Conservation (phyloP, 2,797 vertebrate genomes). For the Columba guinea region DNA sequence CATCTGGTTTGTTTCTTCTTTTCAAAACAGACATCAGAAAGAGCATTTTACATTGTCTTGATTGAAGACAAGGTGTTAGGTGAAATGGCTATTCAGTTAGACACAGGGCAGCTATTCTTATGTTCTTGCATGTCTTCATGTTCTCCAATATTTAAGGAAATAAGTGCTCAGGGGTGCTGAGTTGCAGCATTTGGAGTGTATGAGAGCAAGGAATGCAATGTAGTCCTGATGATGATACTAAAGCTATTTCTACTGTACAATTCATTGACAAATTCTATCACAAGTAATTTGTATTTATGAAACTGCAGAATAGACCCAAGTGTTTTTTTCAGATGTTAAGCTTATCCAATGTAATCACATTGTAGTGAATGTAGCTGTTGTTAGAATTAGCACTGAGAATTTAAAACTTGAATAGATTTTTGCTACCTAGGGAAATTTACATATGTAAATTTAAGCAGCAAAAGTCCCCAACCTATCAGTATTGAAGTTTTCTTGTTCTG, state of each 20-base stretch:
- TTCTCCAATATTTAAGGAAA: background rate
- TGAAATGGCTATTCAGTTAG: background rate
- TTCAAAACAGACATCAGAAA: background rate
- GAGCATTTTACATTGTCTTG: background rate
- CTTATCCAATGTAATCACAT: background rate
- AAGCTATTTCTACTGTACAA: background rate
- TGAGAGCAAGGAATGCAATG: background rate
- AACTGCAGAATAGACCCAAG: background rate
- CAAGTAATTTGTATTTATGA: constrained; percentile 21
- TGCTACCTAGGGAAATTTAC: constrained; percentile 47
- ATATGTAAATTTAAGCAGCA: constrained; percentile 22
- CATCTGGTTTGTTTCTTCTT: background rate
- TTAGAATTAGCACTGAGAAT: constrained; percentile 17
- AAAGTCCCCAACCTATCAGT: background rate
- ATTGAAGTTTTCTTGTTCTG: background rate
- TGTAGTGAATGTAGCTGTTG: constrained; percentile 8
- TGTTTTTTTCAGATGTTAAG: background rate
- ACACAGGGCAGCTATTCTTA: background rate
- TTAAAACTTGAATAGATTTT: constrained; percentile 14
- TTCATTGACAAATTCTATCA: background rate
- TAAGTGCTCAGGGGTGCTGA: background rate
- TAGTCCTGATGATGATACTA: background rate
- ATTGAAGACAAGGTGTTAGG: background rate
- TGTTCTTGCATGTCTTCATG: background rate
- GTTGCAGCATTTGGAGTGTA: background rate